Conservation (phyloP, 2,888 invertebrate genomes). For the Corythucha ciliata region DNA sequence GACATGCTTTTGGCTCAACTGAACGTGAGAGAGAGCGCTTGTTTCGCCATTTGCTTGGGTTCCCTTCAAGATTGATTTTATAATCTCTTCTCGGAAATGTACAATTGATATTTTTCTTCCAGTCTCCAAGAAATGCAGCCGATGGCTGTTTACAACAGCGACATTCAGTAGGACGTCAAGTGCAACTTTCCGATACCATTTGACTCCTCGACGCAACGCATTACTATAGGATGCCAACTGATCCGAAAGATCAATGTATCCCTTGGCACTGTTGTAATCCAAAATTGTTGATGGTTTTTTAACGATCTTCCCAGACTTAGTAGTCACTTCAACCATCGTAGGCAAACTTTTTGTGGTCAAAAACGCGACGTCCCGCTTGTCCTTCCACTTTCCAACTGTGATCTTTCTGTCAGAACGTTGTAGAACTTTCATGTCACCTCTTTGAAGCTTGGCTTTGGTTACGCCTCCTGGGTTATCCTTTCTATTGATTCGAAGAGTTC, state of each 20-base stretch:
- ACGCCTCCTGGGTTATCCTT: slow-evolving; percentile 2
- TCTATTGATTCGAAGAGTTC: slow-evolving; percentile 3
- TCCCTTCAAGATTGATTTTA: neutral
- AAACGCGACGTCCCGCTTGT: slow-evolving; percentile 12
- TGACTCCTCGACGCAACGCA: slow-evolving; percentile 6
- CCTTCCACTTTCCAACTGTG: slow-evolving; percentile 13
- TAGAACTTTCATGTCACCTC: slow-evolving; percentile 5
- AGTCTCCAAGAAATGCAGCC: neutral
- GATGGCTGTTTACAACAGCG: slow-evolving; percentile 7
- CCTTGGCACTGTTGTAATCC: slow-evolving; percentile 7
- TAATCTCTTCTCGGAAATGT: neutral
- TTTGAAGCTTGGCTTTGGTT: neutral
- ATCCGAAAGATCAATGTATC: slow-evolving; percentile 13
- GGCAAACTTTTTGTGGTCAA: slow-evolving; percentile 10
- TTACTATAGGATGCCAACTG: slow-evolving; percentile 10
- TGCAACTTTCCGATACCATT: slow-evolving; percentile 10
- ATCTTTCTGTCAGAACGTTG: slow-evolving; percentile 1
- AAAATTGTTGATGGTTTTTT: slow-evolving; percentile 13
- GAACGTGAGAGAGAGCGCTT: no score
- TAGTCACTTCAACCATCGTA: slow-evolving; percentile 1
- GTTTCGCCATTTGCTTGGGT: no score
- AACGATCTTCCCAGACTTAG: neutral
- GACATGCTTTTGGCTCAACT: no score
- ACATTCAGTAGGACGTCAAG: slow-evolving; percentile 11
- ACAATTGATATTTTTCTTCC: slow-evolving; percentile 2